phyloP scores from a whole-genome alignment of 2,888 invertebrate genomes.

The Phymatocera aterrima region DNA sequence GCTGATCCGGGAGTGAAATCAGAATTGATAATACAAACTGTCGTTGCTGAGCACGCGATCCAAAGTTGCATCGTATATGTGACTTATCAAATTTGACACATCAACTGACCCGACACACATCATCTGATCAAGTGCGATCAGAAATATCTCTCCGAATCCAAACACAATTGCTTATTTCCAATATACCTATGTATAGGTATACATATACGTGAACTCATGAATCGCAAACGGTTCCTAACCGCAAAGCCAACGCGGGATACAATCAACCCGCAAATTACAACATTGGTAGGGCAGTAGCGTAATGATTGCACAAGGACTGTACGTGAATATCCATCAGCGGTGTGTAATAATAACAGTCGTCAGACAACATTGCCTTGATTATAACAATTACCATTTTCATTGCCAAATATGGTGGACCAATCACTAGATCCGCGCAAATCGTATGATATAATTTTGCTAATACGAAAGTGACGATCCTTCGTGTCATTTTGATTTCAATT shows the following conservation, averaged over 20 bases:
- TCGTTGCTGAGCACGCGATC: background rate
- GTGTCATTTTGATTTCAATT: too few species aligned
- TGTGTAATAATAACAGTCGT: background rate
- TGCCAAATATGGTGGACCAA: background rate
- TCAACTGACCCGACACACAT: background rate
- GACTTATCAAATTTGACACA: background rate
- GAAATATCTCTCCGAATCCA: background rate
- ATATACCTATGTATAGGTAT: too few species aligned
- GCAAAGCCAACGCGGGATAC: background rate
- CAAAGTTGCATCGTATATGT: background rate
- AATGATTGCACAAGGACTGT: background rate
- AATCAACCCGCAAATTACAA: background rate
- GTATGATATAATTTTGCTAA: background rate
- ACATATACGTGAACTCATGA: background rate
- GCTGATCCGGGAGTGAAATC: constrained; percentile 12
- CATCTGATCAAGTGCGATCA: background rate
- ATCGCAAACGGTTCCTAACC: background rate
- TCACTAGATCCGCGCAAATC: background rate
- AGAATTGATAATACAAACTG: constrained; percentile 12
- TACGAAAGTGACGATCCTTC: too few species aligned
- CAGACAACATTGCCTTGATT: background rate
- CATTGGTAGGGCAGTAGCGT: background rate
- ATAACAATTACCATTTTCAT: constrained; percentile 4
- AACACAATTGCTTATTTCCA: too few species aligned
- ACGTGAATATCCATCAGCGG: background rate